phyloP scores from a whole-genome alignment of 2,888 invertebrate genomes.

The Dynastes tityus region DNA sequence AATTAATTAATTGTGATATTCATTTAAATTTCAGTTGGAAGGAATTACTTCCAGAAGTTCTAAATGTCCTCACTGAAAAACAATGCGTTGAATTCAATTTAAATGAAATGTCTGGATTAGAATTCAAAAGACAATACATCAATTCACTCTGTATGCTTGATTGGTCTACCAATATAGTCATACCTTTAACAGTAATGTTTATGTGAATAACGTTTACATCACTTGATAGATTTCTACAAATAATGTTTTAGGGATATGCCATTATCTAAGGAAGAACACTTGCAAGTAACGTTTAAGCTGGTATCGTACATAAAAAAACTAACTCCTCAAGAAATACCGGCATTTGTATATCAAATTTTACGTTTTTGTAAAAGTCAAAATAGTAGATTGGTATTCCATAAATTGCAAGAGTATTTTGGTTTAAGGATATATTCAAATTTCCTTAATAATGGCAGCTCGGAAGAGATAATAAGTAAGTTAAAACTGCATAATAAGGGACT shows the following conservation, averaged over 20 bases:
- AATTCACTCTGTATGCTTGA: conserved; percentile 75
- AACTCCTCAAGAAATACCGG: conserved; percentile 77
- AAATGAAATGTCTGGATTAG: conserved; percentile 73
- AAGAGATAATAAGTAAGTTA: conserved; percentile 64
- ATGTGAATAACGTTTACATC: conserved; percentile 70
- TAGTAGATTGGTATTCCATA: conserved; percentile 64
- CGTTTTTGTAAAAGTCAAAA: conserved; percentile 72
- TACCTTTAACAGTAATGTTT: conserved; percentile 80
- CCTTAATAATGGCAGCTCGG: conserved; percentile 57
- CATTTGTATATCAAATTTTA: conserved; percentile 79
- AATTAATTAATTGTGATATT: neutral
- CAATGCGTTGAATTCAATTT: conserved; percentile 75
- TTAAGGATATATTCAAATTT: conserved; percentile 63
- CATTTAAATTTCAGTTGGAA: conserved; percentile 74
- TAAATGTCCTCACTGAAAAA: conserved; percentile 73
- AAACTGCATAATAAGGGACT: too few species aligned
- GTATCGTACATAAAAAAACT: conserved; percentile 75
- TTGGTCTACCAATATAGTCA: conserved; percentile 76
- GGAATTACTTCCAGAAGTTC: conserved; percentile 77
- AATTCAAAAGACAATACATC: conserved; percentile 77
- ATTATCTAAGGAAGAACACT: conserved; percentile 75
- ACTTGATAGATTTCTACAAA: conserved; percentile 53
- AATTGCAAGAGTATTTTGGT: conserved; percentile 67
- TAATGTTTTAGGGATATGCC: conserved; percentile 73
- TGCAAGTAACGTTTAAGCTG: conserved; percentile 76